These are phyloP conservation scores for Mycogona germanica DNA, from an alignment of 2,888 invertebrate genomes.

Conservation along the genomic window DNA sequence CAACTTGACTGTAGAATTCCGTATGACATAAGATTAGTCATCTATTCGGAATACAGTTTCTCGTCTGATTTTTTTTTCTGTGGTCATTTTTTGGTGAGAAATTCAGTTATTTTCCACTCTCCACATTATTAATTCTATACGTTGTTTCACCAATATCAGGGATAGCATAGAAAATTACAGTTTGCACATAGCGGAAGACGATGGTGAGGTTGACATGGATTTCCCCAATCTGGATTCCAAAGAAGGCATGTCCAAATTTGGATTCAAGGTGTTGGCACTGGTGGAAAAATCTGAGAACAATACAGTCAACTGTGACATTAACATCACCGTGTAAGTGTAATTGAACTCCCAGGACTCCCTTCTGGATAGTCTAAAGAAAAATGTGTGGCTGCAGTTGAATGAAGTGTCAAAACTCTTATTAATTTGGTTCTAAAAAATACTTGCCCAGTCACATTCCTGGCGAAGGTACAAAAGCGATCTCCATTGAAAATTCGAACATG, in stretches of 20 bases:
- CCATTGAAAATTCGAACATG: slow-evolving; percentile 2
- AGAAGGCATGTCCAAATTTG: slow-evolving; percentile 86
- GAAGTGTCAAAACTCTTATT: neutral
- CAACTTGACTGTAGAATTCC: no score
- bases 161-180: slow-evolving; percentile 59
- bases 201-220: slow-evolving; percentile 86
- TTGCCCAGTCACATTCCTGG: slow-evolving; percentile 30
- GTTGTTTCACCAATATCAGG: no score
- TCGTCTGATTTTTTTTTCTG: no score
- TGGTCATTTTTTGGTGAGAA: neutral
- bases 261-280: slow-evolving; percentile 75
- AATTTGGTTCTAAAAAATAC: neutral
- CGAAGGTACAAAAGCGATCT: slow-evolving; percentile 22
- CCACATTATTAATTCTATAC: neutral
- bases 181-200: slow-evolving; percentile 89
- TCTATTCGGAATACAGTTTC: no score
- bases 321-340: slow-evolving; percentile 34
- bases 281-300: slow-evolving; percentile 47
- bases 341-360: neutral
- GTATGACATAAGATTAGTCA: no score
- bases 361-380: no score
- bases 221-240: slow-evolving; percentile 80
- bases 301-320: slow-evolving; percentile 19
- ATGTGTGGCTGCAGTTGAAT: no score
- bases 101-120: neutral